These are phyloP conservation scores for Zygothrica quintamaculata DNA, from an alignment of 2,888 invertebrate genomes.

Conservation along the genomic window DNA sequence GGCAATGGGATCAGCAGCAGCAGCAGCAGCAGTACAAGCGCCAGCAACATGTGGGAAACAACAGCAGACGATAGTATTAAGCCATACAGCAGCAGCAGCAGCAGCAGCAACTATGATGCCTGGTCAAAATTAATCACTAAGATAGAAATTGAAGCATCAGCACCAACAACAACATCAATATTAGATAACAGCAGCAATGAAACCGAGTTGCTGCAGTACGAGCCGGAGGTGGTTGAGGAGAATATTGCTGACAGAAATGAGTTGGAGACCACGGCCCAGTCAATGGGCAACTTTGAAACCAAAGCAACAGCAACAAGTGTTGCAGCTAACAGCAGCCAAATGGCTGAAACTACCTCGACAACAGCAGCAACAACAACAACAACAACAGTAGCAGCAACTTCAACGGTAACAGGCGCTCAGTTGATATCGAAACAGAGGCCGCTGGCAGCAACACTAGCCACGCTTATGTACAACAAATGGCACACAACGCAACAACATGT, in stretches of 20 bases:
- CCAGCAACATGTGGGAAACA: slow-evolving; percentile 55
- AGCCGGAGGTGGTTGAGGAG: slow-evolving; percentile 53
- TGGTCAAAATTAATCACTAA: slow-evolving; percentile 64
- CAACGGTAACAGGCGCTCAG: slow-evolving; percentile 42
- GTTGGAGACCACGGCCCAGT: slow-evolving; percentile 50
- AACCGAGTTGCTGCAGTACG: slow-evolving; percentile 59
- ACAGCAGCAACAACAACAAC: slow-evolving; percentile 10
- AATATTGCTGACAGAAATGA: slow-evolving; percentile 39
- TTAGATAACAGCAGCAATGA: slow-evolving; percentile 51
- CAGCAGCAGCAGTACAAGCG: slow-evolving; percentile 53
- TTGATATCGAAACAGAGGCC: slow-evolving; percentile 63
- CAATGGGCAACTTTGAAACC: slow-evolving; percentile 62
- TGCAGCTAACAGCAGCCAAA: slow-evolving; percentile 13
- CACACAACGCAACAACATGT: slow-evolving; percentile 59
- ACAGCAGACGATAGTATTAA: slow-evolving; percentile 71
- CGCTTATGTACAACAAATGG: slow-evolving; percentile 61
- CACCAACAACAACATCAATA: slow-evolving; percentile 38
- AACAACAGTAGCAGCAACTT: slow-evolving; percentile 7
- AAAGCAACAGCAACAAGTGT: slow-evolving; percentile 56
- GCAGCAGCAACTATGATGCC: slow-evolving; percentile 58
- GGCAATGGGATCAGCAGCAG: slow-evolving; percentile 35
- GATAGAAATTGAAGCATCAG: slow-evolving; percentile 58
- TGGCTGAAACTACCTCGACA: slow-evolving; percentile 39
- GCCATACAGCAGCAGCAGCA: slow-evolving; percentile 45
- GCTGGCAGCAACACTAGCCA: slow-evolving; percentile 54